phyloP scores from a whole-genome alignment of 2,797 vertebrate species.

The Pempheris klunzingeri region DNA sequence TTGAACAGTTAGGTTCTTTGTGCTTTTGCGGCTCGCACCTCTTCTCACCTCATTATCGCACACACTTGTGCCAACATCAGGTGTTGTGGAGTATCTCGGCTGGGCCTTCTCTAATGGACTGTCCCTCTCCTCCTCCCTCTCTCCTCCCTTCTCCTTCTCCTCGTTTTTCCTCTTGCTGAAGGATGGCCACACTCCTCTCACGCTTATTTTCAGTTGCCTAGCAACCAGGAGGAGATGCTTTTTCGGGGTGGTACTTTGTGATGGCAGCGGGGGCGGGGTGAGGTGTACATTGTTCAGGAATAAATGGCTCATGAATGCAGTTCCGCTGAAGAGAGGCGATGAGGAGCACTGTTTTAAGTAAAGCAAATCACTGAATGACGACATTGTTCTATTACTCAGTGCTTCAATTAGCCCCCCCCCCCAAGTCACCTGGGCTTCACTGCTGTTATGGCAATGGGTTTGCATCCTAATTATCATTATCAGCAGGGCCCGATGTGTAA shows the following conservation, averaged over 20 bases:
- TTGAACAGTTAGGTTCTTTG: background rate
- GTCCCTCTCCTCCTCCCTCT: background rate
- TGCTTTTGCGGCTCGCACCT: background rate
- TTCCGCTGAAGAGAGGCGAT: background rate
- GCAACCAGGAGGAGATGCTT: conserved; percentile 78
- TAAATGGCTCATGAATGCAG: conserved; percentile 48
- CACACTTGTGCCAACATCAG: conserved; percentile 2
- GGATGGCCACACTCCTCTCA: conserved; percentile 69
- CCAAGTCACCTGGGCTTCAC: conserved; percentile 37
- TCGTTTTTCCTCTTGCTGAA: conserved; percentile 47
- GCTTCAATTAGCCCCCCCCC: conserved; percentile 4
- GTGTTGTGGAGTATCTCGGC: conserved; percentile 7
- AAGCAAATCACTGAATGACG: background rate
- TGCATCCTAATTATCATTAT: conserved; percentile 28
- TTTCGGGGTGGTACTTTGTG: conserved; percentile 70
- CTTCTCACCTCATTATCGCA: background rate
- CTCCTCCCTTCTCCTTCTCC: conserved; percentile 9
- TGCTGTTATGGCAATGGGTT: conserved; percentile 3
- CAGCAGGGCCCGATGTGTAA: background rate
- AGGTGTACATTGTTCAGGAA: conserved; percentile 67
- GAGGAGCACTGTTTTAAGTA: conserved; percentile 34
- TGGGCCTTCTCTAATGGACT: conserved; percentile 2
- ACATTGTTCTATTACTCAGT: conserved; percentile 34
- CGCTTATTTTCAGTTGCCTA: conserved; percentile 83
- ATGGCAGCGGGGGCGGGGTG: conserved; percentile 59